Percentiles rank a stretch among this genome's conserved stretches.
Conservation (phyloP, 2,797 vertebrate species). For the Sebastes steindachneri region DNA sequence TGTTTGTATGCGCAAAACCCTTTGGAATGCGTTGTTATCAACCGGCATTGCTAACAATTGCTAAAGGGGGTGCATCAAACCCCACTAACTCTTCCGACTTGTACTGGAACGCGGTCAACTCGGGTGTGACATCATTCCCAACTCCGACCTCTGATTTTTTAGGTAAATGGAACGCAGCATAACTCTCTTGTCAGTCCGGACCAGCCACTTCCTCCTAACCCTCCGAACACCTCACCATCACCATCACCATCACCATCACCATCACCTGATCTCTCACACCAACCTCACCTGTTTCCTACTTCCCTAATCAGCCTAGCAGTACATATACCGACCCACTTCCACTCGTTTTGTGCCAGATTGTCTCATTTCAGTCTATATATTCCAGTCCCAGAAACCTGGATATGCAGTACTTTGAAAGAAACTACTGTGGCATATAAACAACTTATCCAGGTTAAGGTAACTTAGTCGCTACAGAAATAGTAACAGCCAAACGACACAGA, state of each 20-base stretch:
- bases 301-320: background rate
- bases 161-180: no score
- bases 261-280: background rate
- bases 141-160: accelerated
- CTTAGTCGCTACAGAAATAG: background rate
- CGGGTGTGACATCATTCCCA: no score
- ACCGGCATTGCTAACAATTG: no score
- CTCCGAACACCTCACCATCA: background rate
- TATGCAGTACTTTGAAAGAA: background rate
- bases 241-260: background rate
- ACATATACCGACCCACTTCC: background rate
- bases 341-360: background rate
- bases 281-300: background rate
- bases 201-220: background rate
- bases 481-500: background rate
- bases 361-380: background rate
- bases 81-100: no score
- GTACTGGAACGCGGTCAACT: no score
- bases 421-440: background rate
- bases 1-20: no score
- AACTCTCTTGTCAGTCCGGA: background rate
- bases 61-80: no score
- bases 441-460: background rate
- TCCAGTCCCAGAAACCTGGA: background rate
- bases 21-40: no score